Conservation (phyloP, 1,140 invertebrate species). For the Aplysia californica region DNA sequence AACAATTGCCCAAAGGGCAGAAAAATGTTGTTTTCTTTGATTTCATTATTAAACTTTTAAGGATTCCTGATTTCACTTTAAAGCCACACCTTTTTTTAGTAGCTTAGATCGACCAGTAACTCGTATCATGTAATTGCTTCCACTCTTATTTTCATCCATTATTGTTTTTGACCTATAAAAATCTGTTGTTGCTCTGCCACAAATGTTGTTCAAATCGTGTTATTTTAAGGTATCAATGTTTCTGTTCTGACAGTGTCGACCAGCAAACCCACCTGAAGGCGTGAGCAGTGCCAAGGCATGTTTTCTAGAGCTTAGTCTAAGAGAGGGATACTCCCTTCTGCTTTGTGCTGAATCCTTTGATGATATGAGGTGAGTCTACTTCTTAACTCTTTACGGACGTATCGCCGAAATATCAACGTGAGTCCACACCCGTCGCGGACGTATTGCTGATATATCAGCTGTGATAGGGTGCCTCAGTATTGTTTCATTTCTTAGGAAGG, state of each 20-base stretch:
- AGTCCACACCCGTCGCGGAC: background rate
- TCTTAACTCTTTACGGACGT: background rate
- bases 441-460: background rate
- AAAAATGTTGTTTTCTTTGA: too few species aligned
- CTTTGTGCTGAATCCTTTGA: slow-evolving; percentile 62
- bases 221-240: background rate
- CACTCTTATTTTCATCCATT: too few species aligned
- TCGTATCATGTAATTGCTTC: too few species aligned
- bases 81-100: too few species aligned
- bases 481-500: too few species aligned
- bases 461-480: too few species aligned
- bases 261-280: slow-evolving; percentile 38
- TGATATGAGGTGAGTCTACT: slow-evolving; percentile 57
- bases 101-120: too few species aligned
- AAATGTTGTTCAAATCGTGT: background rate
- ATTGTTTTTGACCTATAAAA: too few species aligned
- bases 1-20: too few species aligned
- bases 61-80: too few species aligned
- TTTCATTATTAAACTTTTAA: too few species aligned
- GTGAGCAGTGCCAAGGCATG: slow-evolving; percentile 30
- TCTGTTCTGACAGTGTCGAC: slow-evolving; percentile 28
- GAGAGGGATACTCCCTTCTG: slow-evolving; percentile 43
- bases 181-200: background rate
- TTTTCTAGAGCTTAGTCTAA: slow-evolving; percentile 40
- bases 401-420: too few species aligned